phyloP scores from a whole-genome alignment of 1,140 invertebrate species.

The Caenorhabditis latens region DNA sequence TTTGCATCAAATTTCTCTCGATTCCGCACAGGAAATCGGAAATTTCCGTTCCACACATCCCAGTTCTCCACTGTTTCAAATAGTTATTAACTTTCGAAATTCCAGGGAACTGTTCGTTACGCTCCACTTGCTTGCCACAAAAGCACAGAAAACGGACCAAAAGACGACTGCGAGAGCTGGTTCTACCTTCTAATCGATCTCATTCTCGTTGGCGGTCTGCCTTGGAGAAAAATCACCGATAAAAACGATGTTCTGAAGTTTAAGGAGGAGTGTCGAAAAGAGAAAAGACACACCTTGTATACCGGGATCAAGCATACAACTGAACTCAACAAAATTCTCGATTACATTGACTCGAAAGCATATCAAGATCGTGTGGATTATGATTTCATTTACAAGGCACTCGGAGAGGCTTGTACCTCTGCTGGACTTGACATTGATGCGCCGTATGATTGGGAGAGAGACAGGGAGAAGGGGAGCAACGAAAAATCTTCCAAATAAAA shows the following conservation, averaged over 20 bases:
- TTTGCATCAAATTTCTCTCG: too few relatives aligned
- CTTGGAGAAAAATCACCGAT: slow-evolving; percentile 53
- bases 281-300: slow-evolving; percentile 49
- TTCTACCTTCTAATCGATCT: slow-evolving; percentile 62
- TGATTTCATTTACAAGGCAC: slow-evolving; percentile 53
- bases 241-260: slow-evolving; percentile 16
- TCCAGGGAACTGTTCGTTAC: slow-evolving; percentile 61
- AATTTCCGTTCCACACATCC: too few relatives aligned
- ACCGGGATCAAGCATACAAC: not conserved
- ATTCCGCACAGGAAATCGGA: too few relatives aligned
- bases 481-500: too few relatives aligned
- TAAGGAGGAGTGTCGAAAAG: slow-evolving; percentile 54
- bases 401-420: slow-evolving; percentile 39
- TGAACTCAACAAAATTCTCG: slow-evolving; percentile 61
- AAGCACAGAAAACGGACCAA: slow-evolving; percentile 49
- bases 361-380: slow-evolving; percentile 65
- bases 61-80: too few relatives aligned
- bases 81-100: not conserved
- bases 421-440: slow-evolving; percentile 58
- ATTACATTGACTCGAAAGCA: slow-evolving; percentile 62
- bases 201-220: slow-evolving; percentile 49
- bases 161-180: slow-evolving; percentile 51
- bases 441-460: slow-evolving; percentile 68
- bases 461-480: not conserved
- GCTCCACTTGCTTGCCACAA: slow-evolving; percentile 57